Percentiles rank a stretch among this genome's conserved stretches.
phyloP scores from a whole-genome alignment of 2,888 invertebrate genomes.

The Synanthedon tipuliformis region DNA sequence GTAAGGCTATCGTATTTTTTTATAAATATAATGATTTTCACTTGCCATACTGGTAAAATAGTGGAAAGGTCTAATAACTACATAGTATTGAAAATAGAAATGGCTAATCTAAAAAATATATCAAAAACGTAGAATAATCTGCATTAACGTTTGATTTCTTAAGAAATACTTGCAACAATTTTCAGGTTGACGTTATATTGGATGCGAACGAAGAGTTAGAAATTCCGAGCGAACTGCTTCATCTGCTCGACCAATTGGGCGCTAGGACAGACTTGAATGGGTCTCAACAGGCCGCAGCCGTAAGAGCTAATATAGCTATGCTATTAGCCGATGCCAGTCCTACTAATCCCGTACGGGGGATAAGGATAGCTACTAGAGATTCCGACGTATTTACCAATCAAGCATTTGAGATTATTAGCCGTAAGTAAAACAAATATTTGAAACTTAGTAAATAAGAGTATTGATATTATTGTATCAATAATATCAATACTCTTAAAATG shows the following conservation, averaged over 20 bases:
- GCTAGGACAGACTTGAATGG: conserved; percentile 35
- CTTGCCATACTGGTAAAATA: too few species aligned
- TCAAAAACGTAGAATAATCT: too few species aligned
- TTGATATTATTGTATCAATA: too few species aligned
- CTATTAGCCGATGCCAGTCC: conserved; percentile 41
- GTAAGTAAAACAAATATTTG: conserved; percentile 15
- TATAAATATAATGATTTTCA: too few species aligned
- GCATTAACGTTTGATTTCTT: not conserved
- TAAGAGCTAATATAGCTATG: conserved; percentile 44
- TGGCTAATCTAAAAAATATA: too few species aligned
- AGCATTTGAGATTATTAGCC: conserved; percentile 41
- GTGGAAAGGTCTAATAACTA: too few species aligned
- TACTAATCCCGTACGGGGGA: conserved; percentile 32
- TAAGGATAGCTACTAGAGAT: conserved; percentile 33
- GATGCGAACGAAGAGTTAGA: conserved; percentile 24
- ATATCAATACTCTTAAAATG: too few species aligned
- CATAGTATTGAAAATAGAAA: too few species aligned
- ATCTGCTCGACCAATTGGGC: conserved; percentile 43
- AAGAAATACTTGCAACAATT: not conserved
- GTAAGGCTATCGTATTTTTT: too few species aligned
- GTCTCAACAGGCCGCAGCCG: conserved; percentile 17
- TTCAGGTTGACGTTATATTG: conserved; percentile 44
- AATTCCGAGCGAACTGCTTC: conserved; percentile 42
- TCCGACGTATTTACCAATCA: conserved; percentile 27
- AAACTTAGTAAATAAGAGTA: too few species aligned